Evolutionary conservation across 2,888 invertebrate genomes (phyloP), one percentile per base, ranked within the genome.

Genomic region (Amphipoea oculea): DNA sequence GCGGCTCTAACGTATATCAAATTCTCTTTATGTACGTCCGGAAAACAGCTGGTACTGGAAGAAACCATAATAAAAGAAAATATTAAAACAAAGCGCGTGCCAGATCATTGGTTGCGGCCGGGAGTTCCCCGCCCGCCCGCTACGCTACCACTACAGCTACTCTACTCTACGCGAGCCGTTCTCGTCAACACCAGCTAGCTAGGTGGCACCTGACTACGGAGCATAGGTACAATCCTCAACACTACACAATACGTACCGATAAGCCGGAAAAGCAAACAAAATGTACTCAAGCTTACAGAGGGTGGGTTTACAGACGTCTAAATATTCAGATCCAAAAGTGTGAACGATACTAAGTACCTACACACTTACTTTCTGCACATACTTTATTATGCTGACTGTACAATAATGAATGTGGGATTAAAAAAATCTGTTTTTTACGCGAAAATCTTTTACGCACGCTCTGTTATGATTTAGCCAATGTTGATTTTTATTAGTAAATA

Each of bases 1-100:
- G 93, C 93, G 93, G 92, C 91, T 93, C 90, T 94, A 94, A 94
- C 88, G 92, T 91, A 93, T 93, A 94, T 91, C 88, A 92, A 94
- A 93, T 92, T 92, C 92, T 91, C 90, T 95, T 97, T 97, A 97
- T 93, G 97, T 96, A 97, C 97, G 97, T 96, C 97, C 97, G 96
- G 97, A 97, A 97, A 97, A 97, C 96, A 97, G 97, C 97, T 97
- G 97, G 95, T 97, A 97, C 97, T 97, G 97, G 94, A 97, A 97
- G 96, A 96, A 96, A 97, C 94, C 95, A 96, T 93, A 95, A 95
- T 89, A 94, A 94, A 94, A 91, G 83, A 89, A 92, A 87, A 73
- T 93, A 94, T 95, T 95, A 95, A 94, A 93, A 84, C 78, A 86
- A 92, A 91, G 91, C 92, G 90, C 92, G 92, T 91, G 92, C 89